Evolutionary conservation across 2,113 vertebrate species (phyloP).

Genomic region (Anas platyrhynchos): DNA sequence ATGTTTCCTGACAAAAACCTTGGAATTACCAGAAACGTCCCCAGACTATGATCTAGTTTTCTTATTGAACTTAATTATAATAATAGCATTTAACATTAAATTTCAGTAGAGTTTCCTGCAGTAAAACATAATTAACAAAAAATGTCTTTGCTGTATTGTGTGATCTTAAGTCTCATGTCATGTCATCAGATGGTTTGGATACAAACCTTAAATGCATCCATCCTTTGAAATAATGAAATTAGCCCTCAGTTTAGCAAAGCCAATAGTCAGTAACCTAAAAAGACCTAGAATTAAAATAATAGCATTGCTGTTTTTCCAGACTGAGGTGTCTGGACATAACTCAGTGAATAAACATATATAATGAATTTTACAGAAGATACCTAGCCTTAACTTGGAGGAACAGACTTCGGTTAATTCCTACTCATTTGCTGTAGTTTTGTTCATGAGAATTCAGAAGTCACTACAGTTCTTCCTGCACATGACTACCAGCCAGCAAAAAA

Average conservation of each 20-base stretch:
- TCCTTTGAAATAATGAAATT: background rate
- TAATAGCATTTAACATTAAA: background rate
- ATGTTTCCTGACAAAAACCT: background rate
- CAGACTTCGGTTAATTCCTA: background rate
- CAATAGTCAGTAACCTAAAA: background rate
- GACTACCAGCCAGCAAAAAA: background rate
- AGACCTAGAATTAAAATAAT: background rate
- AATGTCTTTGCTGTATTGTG: background rate
- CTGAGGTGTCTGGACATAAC: background rate
- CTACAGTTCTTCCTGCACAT: constrained; percentile 1
- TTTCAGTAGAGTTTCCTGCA: background rate
- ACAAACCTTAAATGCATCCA: background rate
- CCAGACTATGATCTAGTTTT: background rate
- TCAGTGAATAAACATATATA: background rate
- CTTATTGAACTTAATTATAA: background rate
- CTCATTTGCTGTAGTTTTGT: background rate
- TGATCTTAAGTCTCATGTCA: background rate
- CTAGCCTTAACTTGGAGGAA: background rate
- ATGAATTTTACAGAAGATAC: background rate
- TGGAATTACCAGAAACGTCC: background rate
- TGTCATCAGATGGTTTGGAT: background rate
- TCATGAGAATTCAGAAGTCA: background rate
- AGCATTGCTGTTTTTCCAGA: background rate
- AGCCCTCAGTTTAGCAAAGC: background rate
- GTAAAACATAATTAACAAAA: background rate